Percentiles rank a stretch among this genome's conserved stretches.
Conservation (phyloP, 2,888 invertebrate species). For the Spilarctia lutea region DNA sequence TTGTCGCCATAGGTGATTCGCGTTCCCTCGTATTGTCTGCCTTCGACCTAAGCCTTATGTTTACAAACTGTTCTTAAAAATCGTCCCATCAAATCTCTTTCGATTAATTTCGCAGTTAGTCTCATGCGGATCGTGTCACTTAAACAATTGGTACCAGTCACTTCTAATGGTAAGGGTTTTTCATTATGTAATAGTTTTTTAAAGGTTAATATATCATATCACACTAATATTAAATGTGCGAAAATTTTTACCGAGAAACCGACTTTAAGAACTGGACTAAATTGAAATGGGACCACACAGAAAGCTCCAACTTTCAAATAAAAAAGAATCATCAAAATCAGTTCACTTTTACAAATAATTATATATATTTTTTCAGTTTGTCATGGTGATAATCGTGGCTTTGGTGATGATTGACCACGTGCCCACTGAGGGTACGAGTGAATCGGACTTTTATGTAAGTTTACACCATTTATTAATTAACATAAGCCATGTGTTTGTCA, state of each 20-base stretch:
- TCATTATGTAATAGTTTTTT: not conserved
- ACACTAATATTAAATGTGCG: too few species aligned
- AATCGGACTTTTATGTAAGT: slow-evolving; percentile 4
- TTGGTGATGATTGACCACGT: slow-evolving; percentile 2
- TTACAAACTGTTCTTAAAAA: slow-evolving; percentile 5
- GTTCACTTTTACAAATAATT: too few species aligned
- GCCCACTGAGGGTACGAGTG: not conserved
- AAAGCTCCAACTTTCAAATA: too few species aligned
- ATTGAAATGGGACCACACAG: too few species aligned
- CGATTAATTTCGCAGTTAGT: not conserved
- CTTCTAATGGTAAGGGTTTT: slow-evolving; percentile 13
- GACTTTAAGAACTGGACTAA: too few species aligned
- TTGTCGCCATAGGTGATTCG: not conserved
- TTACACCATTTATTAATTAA: not conserved
- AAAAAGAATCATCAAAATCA: too few species aligned
- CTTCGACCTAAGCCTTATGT: slow-evolving; percentile 1
- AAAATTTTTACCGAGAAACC: too few species aligned
- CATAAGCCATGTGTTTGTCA: too few species aligned
- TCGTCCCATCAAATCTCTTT: not conserved
- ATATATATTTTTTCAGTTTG: not conserved
- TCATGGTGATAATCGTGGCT: slow-evolving; percentile 6
- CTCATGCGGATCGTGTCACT: not conserved
- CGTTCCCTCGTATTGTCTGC: slow-evolving; percentile 1
- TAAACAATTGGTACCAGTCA: not conserved
- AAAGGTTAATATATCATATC: not conserved